Conservation (phyloP, 2,888 invertebrate species). For the Arctia plantaginis region DNA sequence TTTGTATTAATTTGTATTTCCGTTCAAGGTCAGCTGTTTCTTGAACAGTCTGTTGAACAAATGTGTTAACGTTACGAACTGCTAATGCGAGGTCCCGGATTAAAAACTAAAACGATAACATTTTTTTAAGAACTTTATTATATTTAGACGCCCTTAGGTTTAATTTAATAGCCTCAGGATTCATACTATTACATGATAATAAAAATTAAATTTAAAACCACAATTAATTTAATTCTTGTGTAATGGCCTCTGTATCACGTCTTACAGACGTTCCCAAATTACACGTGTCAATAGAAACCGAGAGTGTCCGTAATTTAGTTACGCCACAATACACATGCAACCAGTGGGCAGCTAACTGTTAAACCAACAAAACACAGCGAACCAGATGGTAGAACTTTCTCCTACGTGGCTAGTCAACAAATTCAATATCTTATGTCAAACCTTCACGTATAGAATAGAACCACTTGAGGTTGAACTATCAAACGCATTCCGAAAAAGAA, state of each 20-base stretch:
- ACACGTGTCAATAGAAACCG: conserved; percentile 71
- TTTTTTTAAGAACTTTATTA: neutral
- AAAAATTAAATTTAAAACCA: neutral
- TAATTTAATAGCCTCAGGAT: neutral
- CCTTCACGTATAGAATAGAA: conserved; percentile 47
- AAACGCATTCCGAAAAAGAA: conserved; percentile 6
- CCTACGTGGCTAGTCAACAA: conserved; percentile 58
- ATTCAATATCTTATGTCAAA: conserved; percentile 65
- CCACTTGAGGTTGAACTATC: conserved; percentile 18
- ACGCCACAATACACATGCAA: conserved; percentile 63
- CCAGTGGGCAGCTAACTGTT: conserved; percentile 64
- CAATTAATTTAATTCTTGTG: conserved; percentile 33
- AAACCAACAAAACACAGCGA: conserved; percentile 65
- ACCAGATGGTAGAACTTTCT: conserved; percentile 72
- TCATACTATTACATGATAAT: neutral
- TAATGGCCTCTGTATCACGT: conserved; percentile 50
- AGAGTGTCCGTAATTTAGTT: conserved; percentile 72
- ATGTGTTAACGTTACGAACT: neutral
- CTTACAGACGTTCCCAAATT: conserved; percentile 55
- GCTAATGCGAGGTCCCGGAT: neutral
- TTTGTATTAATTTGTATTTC: neutral
- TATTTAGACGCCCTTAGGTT: neutral
- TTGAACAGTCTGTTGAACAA: neutral
- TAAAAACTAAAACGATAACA: neutral
- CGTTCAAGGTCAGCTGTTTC: neutral